Conservation (phyloP, 2,113 vertebrate genomes). For the Xyrauchen texanus region DNA sequence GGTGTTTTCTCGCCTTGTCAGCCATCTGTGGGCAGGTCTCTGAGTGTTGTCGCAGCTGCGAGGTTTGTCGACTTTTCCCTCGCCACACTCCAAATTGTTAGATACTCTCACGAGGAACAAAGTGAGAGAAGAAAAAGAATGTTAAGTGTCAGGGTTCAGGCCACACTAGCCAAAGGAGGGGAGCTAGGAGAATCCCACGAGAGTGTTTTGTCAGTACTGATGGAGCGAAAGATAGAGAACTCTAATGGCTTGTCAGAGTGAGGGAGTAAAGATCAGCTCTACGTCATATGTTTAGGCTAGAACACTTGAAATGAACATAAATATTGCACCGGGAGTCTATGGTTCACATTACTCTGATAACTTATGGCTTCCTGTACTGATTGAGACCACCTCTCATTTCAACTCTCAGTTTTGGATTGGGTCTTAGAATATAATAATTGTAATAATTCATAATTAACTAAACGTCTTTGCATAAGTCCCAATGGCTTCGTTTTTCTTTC, state of each 20-base stretch:
- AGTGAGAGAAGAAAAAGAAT: conserved; percentile 2
- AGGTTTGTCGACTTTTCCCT: conserved; percentile 64
- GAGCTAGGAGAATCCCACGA: conserved; percentile 7
- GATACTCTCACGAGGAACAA: conserved; percentile 56
- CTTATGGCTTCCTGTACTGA: conserved; percentile 7
- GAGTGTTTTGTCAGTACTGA: conserved; percentile 5
- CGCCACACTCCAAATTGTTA: conserved; percentile 55
- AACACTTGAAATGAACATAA: conserved; percentile 25
- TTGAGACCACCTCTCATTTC: conserved; percentile 1
- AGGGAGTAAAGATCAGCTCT: background rate
- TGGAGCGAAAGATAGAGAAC: conserved; percentile 25
- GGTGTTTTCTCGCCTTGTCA: conserved; percentile 64
- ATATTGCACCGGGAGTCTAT: background rate
- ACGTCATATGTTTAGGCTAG: conserved; percentile 28
- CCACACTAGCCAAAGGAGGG: conserved; percentile 12
- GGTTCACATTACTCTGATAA: conserved; percentile 14
- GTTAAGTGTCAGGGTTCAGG: background rate
- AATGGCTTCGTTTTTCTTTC: background rate
- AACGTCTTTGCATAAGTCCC: background rate
- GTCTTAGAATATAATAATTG: background rate
- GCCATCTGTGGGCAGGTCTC: conserved; percentile 54
- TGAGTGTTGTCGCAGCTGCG: conserved; percentile 65
- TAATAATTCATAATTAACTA: background rate
- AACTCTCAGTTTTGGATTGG: conserved; percentile 11
- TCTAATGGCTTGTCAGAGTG: background rate